A percentile compares a stretch with the other conserved stretches of the same genome.
Conservation (phyloP, 1,140 invertebrate genomes). For the Archivesica marissinica region DNA sequence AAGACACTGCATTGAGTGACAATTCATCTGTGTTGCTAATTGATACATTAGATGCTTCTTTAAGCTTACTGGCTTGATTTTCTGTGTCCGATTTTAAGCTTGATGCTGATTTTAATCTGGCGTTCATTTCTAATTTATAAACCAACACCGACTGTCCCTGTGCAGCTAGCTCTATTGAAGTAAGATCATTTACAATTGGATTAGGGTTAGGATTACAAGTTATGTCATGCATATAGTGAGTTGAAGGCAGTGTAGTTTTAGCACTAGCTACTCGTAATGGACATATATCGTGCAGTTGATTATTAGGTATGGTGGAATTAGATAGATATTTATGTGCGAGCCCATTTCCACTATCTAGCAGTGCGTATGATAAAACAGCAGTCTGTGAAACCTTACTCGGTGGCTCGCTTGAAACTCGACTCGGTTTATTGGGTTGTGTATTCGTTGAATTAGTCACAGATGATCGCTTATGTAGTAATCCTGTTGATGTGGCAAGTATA, state of each 20-base stretch:
- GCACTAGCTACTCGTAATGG: slow-evolving; percentile 29
- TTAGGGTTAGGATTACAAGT: not conserved
- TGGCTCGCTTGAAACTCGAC: slow-evolving; percentile 48
- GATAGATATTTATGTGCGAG: not conserved
- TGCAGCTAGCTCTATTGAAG: not conserved
- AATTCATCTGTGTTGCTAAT: not conserved
- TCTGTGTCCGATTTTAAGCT: not conserved
- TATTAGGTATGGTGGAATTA: slow-evolving; percentile 8
- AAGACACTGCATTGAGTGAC: slow-evolving; percentile 36
- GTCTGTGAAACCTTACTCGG: slow-evolving; percentile 42
- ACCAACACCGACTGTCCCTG: slow-evolving; percentile 30
- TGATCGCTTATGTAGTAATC: slow-evolving; percentile 5
- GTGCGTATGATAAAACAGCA: slow-evolving; percentile 23
- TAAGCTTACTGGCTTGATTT: not conserved
- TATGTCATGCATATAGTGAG: slow-evolving; percentile 31
- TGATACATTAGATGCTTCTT: not conserved
- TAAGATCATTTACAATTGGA: not conserved
- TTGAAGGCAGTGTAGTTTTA: slow-evolving; percentile 7
- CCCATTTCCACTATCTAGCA: slow-evolving; percentile 21
- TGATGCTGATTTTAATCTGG: slow-evolving; percentile 41
- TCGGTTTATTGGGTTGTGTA: not conserved
- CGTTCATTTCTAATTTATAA: slow-evolving; percentile 37
- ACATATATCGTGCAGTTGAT: slow-evolving; percentile 6
- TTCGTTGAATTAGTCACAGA: not conserved
- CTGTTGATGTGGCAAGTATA: not conserved